A percentile compares a stretch with the other conserved stretches of the same genome.
These are phyloP conservation scores for mouse (Mus musculus) DNA, from an alignment of 2,113 vertebrate genomes.

Conservation along the genomic window GRCm39 chr17:34242001-34242500, in stretches of 20 bases:
- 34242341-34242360: conserved; percentile 96
- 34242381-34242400: conserved; percentile 93
- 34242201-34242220: not conserved
- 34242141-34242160: conserved; percentile 95
- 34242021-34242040: conserved; percentile 92
- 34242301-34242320: conserved; percentile 95
- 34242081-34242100: conserved; percentile 95
- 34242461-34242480: conserved; percentile 26
- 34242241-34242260: not conserved
- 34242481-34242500: conserved; percentile 21
- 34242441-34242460: not conserved
- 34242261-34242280: conserved; percentile 92
- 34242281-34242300: conserved; percentile 95
- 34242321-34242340: conserved; percentile 98
- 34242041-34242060: conserved; percentile 95
- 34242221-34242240: not conserved
- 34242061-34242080: conserved; percentile 96
- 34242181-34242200: not conserved
- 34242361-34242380: conserved; percentile 95
- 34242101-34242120: conserved; percentile 93
- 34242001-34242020: conserved; percentile 94
- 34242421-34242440: conserved; percentile 87
- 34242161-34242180: conserved; percentile 90
- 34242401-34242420: conserved; percentile 94
- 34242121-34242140: conserved; percentile 95